These are phyloP conservation scores for Conus betulinus DNA, from an alignment of 1,140 invertebrate species.

Conservation along the genomic window DNA sequence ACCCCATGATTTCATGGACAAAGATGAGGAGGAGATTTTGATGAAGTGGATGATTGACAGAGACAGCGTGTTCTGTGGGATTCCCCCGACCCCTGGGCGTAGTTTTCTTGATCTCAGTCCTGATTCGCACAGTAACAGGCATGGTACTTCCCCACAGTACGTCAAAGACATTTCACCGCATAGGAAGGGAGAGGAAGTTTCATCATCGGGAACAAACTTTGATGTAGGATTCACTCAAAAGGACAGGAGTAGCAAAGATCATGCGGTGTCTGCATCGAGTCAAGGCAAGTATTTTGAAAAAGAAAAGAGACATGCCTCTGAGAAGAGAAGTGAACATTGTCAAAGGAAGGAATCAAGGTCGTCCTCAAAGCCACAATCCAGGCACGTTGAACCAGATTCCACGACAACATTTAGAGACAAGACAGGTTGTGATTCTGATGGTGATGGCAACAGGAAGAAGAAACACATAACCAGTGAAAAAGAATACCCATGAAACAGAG, in stretches of 20 bases:
- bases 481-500: background rate
- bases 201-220: background rate
- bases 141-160: background rate
- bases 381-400: background rate
- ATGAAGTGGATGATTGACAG: slow-evolving; percentile 17
- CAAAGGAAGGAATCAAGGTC: background rate
- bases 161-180: background rate
- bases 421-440: background rate
- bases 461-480: background rate
- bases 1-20: background rate
- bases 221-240: background rate
- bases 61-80: background rate
- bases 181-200: background rate
- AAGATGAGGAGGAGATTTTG: background rate
- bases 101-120: background rate
- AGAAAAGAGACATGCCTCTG: background rate
- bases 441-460: background rate
- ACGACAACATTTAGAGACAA: background rate
- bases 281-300: background rate
- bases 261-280: background rate
- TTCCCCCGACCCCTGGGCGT: slow-evolving; percentile 9
- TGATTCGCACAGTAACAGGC: background rate
- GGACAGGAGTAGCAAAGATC: background rate
- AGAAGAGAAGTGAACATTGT: background rate
- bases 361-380: background rate